Base-by-base conservation (phyloP, 2,113 vertebrate genomes). In the Salvelinus sp. region DNA sequence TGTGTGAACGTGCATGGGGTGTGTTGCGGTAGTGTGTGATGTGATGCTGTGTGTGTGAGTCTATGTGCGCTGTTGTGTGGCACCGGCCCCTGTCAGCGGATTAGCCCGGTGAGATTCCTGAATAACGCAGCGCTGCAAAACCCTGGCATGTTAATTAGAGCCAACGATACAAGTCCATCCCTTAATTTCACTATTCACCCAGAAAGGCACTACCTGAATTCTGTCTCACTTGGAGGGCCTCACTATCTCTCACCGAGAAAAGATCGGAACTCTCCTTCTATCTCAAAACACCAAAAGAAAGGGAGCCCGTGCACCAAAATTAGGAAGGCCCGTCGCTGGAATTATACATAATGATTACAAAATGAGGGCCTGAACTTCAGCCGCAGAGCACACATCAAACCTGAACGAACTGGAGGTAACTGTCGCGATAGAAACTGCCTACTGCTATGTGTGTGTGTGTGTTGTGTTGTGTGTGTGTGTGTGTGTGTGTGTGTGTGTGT, bases 151-250 rank as follows among this genome's bases (percentile, higher is more conserved):
- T 91, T 93, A 92, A 92, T 93, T 92, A 93, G 88, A 92, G 90
- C 81, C 74, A 83, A 83, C 80, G 87, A 88, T 91, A 82, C 77
- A 86, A 86, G 71, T 91, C 88, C 86, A n/a, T 78, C 79, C 85
- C 88, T 91, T 91, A 90, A 92, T 92, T 91, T 88, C 80, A 88
- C 85, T 91, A 92, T 93, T 93, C 92, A 86, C 89, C 90, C 87
- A 83, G 87, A 86, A 81, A 88, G 84, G 85, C 89, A 92, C 93
- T 92, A 89, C 88, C 82, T 85, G 88, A 93, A 94, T 93, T 91
- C 93, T 93, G 92, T 87, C 88, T 90, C 87, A 83, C 89, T 86
- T 88, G 88, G 82, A 91, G 89, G 86, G 85, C 85, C 87, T 81
- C 81, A 78, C 86, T 88, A 91, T 92, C 90, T 78, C 77, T 86